Base-by-base conservation (phyloP, 2,888 invertebrate species). In the Tetragonula carbonaria region DNA sequence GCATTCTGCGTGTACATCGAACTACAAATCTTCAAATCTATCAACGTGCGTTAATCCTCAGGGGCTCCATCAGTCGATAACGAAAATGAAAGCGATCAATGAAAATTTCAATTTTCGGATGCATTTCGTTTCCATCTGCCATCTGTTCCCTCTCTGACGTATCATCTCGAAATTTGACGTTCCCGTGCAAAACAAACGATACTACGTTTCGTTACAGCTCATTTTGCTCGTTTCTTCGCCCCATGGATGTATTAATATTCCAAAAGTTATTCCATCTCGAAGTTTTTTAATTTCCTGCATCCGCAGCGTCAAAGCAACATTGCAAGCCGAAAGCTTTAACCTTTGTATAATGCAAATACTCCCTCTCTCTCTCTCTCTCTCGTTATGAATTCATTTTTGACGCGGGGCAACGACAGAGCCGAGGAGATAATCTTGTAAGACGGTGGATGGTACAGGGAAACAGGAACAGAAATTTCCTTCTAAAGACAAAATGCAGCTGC, bases 401-500 rank as follows among this genome's bases (percentile, higher is more conserved):
- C 18, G 4, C 13, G 28, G 14, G 28, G 53, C 18, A 53, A 53
- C 53, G 53, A 28, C 13, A 33, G 45, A 68, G 14, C 50, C 11
- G 1, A 53, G 6, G 21, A 18, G 38, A 14, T 55, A 63, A 70
- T 77, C 28, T 14, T 50, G 6, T 50, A 33, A 65, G 55, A 57
- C 18, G 16, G 50, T n/a, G 23, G 33, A 4, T 14, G 57, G 63
- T 16, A 23, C 14, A 23, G 45, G 8, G 62, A 65, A 65, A 65
- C 28, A 21, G 33, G 23, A 66, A 68, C 55, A 57, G 57, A 70
- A 51, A 38, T 21, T 65, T 66, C 28, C 33, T 33, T 51, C 21
- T 18, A 80, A 45, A 71, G 57, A 71, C 33, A 70, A 63, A 53
- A 63, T 63, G 33, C 73, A 74, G 62, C 62, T 63, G 73, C 28